phyloP scores from a whole-genome alignment of 1,140 invertebrate species.

The Matsumurasca onukii region DNA sequence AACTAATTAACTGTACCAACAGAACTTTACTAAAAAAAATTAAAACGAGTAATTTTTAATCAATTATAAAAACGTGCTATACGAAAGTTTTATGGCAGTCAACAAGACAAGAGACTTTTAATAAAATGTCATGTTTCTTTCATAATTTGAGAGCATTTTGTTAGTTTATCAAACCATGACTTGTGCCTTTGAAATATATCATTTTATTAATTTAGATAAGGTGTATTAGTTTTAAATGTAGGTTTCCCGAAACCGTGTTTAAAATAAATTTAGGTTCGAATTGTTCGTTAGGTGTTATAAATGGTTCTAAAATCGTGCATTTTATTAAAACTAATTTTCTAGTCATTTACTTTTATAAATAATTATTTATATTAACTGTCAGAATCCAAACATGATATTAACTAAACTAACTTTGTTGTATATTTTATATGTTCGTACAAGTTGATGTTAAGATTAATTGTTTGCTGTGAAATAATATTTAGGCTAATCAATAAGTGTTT shows the following conservation, averaged over 20 bases:
- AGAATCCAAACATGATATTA: conserved; percentile 26
- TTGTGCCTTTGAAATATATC: conserved; percentile 5
- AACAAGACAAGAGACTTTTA: too few relatives aligned
- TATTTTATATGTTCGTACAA: conserved; percentile 11
- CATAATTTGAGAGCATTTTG: conserved; percentile 2
- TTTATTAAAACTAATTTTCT: conserved; percentile 14
- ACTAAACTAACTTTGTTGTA: conserved; percentile 10
- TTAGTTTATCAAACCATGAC: conserved; percentile 3
- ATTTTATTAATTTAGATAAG: background rate
- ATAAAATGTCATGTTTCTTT: too few relatives aligned
- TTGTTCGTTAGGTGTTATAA: background rate
- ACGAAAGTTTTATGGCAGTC: too few relatives aligned
- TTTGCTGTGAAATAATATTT: conserved; percentile 18
- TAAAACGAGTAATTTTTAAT: too few relatives aligned
- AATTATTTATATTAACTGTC: conserved; percentile 17
- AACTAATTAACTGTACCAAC: too few relatives aligned
- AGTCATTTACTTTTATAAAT: conserved; percentile 23
- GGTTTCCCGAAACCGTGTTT: background rate
- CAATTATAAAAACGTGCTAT: too few relatives aligned
- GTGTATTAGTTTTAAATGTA: background rate
- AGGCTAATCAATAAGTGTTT: background rate
- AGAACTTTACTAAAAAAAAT: too few relatives aligned
- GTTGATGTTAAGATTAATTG: too few relatives aligned
- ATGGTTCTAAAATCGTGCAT: background rate
- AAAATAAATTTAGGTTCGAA: background rate